Evolutionary conservation across 2,113 vertebrate species (phyloP).

Genomic region (Monopterus albus): DNA sequence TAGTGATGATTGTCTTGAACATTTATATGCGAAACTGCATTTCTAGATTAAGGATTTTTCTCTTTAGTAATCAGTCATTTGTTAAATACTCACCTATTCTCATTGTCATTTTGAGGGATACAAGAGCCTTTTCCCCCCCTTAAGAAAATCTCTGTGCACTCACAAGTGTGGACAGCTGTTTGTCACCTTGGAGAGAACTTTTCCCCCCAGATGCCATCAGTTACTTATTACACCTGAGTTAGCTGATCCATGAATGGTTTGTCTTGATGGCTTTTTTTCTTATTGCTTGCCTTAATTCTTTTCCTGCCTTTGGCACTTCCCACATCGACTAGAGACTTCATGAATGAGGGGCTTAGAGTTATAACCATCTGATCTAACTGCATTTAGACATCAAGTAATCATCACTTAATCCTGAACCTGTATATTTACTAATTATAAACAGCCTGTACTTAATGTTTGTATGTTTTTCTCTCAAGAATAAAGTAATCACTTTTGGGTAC

Average conservation of each 20-base stretch:
- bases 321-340: slow-evolving; percentile 26
- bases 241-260: slow-evolving; percentile 23
- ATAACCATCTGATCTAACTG: slow-evolving; percentile 58
- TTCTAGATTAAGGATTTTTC: not conserved
- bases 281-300: slow-evolving; percentile 1
- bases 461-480: slow-evolving; percentile 80
- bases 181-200: slow-evolving; percentile 16
- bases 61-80: not conserved
- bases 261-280: slow-evolving; percentile 23
- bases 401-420: slow-evolving; percentile 70
- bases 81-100: slow-evolving; percentile 49
- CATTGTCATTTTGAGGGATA: slow-evolving; percentile 79
- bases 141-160: slow-evolving; percentile 62
- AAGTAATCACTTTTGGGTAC: slow-evolving; percentile 82
- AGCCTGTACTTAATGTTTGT: slow-evolving; percentile 79
- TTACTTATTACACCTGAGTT: not conserved
- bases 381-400: slow-evolving; percentile 65
- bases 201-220: slow-evolving; percentile 13
- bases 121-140: slow-evolving; percentile 1
- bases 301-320: slow-evolving; percentile 16
- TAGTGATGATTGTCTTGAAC: not conserved
- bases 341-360: slow-evolving; percentile 18
- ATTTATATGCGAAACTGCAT: not conserved
- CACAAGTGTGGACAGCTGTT: slow-evolving; percentile 46
- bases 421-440: slow-evolving; percentile 76